phyloP scores from a whole-genome alignment of 2,797 vertebrate genomes.

The Salmo trutta region DNA sequence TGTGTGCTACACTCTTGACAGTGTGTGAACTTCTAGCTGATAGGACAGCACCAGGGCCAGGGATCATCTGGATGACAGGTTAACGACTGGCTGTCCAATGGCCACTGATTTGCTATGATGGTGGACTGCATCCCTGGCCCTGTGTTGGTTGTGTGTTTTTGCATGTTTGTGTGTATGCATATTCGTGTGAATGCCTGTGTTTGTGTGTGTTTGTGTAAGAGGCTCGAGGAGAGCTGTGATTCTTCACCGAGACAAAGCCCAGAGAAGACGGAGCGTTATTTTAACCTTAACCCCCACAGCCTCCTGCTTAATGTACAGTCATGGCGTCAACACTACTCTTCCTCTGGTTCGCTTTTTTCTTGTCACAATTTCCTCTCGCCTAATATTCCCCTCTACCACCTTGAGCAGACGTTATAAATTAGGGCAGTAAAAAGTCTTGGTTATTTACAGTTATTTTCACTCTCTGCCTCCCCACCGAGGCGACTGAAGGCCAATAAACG shows the following conservation, averaged over 20 bases:
- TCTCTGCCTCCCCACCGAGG: slow-evolving; percentile 35
- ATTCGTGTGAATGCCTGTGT: too few relatives aligned
- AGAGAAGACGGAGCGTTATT: slow-evolving; percentile 9
- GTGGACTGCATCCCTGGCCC: background rate
- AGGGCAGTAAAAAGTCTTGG: slow-evolving; percentile 51
- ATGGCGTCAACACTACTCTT: slow-evolving; percentile 3
- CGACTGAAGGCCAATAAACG: slow-evolving; percentile 64
- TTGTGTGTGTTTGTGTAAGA: slow-evolving; percentile 1
- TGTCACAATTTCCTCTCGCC: slow-evolving; percentile 66
- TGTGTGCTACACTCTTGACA: slow-evolving; percentile 7
- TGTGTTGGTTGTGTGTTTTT: slow-evolving; percentile 17
- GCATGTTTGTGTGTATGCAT: background rate
- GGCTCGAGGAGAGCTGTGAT: slow-evolving; percentile 21
- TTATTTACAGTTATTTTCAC: slow-evolving; percentile 61
- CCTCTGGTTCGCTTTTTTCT: slow-evolving; percentile 13
- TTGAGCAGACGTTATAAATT: slow-evolving; percentile 63
- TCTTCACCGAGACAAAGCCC: slow-evolving; percentile 9
- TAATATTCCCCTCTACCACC: slow-evolving; percentile 54
- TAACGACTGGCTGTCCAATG: slow-evolving; percentile 32
- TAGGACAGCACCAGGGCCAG: slow-evolving; percentile 25
- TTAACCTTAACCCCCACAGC: background rate
- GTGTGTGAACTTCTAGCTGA: slow-evolving; percentile 17
- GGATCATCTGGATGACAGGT: slow-evolving; percentile 45
- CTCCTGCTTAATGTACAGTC: slow-evolving; percentile 7
- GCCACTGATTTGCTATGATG: slow-evolving; percentile 41